A percentile compares a stretch with the other conserved stretches of the same genome.
phyloP scores from a whole-genome alignment of 2,888 invertebrate species.

The Cantharis nigra region DNA sequence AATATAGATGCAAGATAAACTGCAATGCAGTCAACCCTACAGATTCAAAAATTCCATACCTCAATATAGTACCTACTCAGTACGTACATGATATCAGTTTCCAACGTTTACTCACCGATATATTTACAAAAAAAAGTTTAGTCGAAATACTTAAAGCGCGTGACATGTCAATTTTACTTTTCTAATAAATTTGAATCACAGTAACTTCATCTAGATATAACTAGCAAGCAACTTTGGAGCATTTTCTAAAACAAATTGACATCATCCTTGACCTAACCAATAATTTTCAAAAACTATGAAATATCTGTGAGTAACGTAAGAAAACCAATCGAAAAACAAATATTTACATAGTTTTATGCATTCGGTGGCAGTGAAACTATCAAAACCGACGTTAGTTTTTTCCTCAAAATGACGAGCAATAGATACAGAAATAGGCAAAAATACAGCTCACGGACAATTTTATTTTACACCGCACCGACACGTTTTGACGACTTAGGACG shows the following conservation, averaged over 20 bases:
- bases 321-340: conserved; percentile 33
- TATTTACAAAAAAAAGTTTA: conserved; percentile 6
- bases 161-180: conserved; percentile 25
- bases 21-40: conserved; percentile 48
- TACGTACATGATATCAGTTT: conserved; percentile 55
- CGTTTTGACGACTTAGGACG: conserved; percentile 41
- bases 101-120: conserved; percentile 49
- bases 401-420: conserved; percentile 32
- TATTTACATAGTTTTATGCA: conserved; percentile 32
- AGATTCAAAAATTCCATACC: conserved; percentile 45
- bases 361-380: conserved; percentile 39
- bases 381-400: conserved; percentile 31
- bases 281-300: neutral
- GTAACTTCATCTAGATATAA: conserved; percentile 2
- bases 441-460: conserved; percentile 43
- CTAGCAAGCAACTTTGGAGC: conserved; percentile 2
- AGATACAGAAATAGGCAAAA: conserved; percentile 48
- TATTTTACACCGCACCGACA: conserved; percentile 9
- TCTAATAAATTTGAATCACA: conserved; percentile 21
- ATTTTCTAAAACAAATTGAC: neutral
- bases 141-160: neutral
- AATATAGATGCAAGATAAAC: conserved; percentile 53
- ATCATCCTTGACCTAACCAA: neutral
- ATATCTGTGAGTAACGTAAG: conserved; percentile 27
- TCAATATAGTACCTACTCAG: conserved; percentile 56